Percentiles rank a stretch among this genome's conserved stretches.
Evolutionary conservation across 2,113 vertebrate genomes (phyloP).

Genomic region (Oncorhynchus gorbuscha): DNA sequence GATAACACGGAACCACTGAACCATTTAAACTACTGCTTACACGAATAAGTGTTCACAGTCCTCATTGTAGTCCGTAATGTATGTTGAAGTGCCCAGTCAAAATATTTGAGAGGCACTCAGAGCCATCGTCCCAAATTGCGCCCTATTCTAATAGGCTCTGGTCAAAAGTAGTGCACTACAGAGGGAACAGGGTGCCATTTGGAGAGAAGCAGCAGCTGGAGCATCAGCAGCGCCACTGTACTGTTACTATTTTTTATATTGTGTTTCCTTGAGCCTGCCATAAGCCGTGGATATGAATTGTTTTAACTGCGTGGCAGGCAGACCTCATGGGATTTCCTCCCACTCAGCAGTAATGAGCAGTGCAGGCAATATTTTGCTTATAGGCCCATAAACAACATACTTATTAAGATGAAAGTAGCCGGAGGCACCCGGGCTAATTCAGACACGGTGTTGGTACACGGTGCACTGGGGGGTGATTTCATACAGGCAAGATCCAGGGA

Average conservation of each 20-base stretch:
- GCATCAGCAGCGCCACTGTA: not conserved
- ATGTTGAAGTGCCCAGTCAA: not conserved
- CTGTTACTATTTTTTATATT: not conserved
- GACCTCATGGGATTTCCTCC: slow-evolving; percentile 18
- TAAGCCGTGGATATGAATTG: slow-evolving; percentile 25
- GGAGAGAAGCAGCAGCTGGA: not conserved
- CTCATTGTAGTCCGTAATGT: not conserved
- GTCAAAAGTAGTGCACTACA: too few relatives aligned
- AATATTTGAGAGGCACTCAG: not conserved
- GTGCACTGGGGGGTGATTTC: slow-evolving; percentile 6
- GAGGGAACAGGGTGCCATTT: not conserved
- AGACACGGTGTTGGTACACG: slow-evolving; percentile 17
- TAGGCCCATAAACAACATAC: slow-evolving; percentile 70
- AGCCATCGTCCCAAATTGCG: not conserved
- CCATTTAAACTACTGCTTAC: not conserved
- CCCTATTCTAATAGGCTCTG: too few relatives aligned
- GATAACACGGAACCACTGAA: not conserved
- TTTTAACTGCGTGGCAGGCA: slow-evolving; percentile 19
- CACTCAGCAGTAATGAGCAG: slow-evolving; percentile 69
- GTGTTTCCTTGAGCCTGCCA: slow-evolving; percentile 12
- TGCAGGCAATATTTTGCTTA: slow-evolving; percentile 65
- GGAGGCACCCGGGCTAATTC: slow-evolving; percentile 56
- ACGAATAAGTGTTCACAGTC: not conserved
- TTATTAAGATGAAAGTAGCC: slow-evolving; percentile 68
- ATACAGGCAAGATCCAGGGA: slow-evolving; percentile 35